phyloP scores from a whole-genome alignment of 2,888 invertebrate species.

The Pyrocoelia pectoralis region DNA sequence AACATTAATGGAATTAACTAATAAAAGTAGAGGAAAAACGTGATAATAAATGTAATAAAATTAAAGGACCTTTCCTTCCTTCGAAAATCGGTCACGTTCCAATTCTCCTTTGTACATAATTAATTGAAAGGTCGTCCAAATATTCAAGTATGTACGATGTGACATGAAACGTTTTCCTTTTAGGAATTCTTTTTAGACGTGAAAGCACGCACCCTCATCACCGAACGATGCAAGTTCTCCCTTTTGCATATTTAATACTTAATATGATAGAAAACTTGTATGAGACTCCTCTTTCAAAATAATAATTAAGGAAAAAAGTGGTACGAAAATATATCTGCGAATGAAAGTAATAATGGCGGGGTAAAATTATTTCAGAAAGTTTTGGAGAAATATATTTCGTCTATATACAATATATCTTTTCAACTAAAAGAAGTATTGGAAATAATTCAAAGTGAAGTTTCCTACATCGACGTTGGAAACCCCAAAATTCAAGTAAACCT shows the following conservation, averaged over 20 bases:
- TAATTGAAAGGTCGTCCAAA: neutral
- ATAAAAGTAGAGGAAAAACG: neutral
- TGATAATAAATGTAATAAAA: neutral
- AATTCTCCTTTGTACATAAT: neutral
- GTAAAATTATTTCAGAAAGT: neutral
- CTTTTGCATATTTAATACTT: neutral
- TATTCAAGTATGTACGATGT: neutral
- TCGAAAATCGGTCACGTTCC: neutral
- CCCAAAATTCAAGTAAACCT: conserved; percentile 35
- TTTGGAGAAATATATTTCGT: conserved; percentile 5
- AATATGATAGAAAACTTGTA: too few species aligned
- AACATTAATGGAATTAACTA: neutral
- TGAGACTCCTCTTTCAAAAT: neutral
- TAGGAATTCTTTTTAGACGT: neutral
- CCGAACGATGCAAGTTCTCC: neutral
- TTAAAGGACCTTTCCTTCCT: neutral
- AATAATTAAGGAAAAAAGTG: neutral
- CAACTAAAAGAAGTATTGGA: conserved; percentile 14
- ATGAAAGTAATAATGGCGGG: neutral
- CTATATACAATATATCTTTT: conserved; percentile 9
- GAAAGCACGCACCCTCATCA: neutral
- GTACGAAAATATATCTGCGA: neutral
- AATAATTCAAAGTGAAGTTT: conserved; percentile 18
- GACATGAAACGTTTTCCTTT: neutral
- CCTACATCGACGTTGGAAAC: conserved; percentile 19